Conservation (phyloP, 2,113 vertebrate genomes). For the Pachycephala philippinensis region DNA sequence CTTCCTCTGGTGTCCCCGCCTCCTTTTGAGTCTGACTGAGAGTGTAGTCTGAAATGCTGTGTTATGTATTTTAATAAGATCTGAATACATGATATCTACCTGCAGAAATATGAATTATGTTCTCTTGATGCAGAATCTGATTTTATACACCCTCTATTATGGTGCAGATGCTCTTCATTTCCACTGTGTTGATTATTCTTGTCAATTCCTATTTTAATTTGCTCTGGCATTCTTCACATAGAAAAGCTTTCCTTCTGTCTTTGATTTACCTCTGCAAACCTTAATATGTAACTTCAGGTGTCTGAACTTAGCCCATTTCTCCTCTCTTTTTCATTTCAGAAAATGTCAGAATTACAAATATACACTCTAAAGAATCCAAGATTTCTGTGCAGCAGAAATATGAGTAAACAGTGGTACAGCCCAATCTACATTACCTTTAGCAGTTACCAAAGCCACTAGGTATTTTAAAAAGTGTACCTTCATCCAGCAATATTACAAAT, state of each 20-base stretch:
- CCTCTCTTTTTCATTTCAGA: neutral
- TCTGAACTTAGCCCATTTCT: neutral
- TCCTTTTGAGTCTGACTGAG: neutral
- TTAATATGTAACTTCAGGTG: neutral
- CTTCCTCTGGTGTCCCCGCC: neutral
- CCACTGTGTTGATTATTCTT: neutral
- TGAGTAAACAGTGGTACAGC: neutral
- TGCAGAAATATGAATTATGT: neutral
- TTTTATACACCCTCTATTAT: neutral
- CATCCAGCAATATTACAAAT: neutral
- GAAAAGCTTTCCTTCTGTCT: neutral
- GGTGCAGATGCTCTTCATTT: neutral
- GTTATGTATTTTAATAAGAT: neutral
- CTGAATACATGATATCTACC: neutral
- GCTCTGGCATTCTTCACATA: neutral
- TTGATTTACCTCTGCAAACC: neutral
- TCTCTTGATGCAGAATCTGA: neutral
- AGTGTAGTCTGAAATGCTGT: neutral
- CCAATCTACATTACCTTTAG: neutral
- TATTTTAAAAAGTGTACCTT: neutral
- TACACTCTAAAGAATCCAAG: neutral
- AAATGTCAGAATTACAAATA: neutral
- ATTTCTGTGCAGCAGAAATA: neutral
- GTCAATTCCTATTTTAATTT: constrained; percentile 23
- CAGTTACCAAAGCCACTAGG: neutral